Base-by-base conservation (phyloP, 1,140 invertebrate genomes). In the Augochlora pura region DNA sequence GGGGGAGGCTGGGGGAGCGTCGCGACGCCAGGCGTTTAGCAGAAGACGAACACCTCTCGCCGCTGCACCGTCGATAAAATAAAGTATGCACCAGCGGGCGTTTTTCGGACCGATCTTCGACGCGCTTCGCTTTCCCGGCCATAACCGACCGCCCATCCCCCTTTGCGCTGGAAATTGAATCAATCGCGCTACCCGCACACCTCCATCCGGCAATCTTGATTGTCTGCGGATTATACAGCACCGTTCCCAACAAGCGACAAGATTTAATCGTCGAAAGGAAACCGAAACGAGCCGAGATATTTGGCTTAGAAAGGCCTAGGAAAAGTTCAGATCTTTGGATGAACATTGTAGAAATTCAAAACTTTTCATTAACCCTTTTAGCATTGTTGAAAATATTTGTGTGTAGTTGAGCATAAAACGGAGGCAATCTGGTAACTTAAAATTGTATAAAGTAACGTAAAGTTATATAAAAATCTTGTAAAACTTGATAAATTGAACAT, bases 81-180 rank as follows among this genome's bases (percentile, higher is more conserved):
- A 60, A 79, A 74, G 69, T 42, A 72, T 49, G 70, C 66, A 49
- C 27, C 63, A 60, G 4, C 38, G 69, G 46, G 18, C 18, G 27
- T 32, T 73, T 78, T 73, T 27, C 46, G 42, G 67, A 59, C 68
- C 59, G 69, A 65, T 42, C 70, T 27, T 66, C 77, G 63, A 49
- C 62, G 62, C 32, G 60, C 69, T 64, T 79, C 62, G 49, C 73
- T 71, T 71, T 77, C 71, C 67, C 67, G 46, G 70, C 42, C 57
- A 57, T 62, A 77, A 73, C 39, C 62, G 32, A 73, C 39, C 62
- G 32, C 32, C 32, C 32, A 32, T 52, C 69, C 42, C 60, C 70
- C 62, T 66, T 79, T 39, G 71, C 72, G n/a, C 57, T 65, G 72
- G n/a, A 69, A 85, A 80, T 82, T 83, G 80, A 86, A 85, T 77